Evolutionary conservation across 2,888 invertebrate species (phyloP).

Genomic region (Oscheius sp.): DNA sequence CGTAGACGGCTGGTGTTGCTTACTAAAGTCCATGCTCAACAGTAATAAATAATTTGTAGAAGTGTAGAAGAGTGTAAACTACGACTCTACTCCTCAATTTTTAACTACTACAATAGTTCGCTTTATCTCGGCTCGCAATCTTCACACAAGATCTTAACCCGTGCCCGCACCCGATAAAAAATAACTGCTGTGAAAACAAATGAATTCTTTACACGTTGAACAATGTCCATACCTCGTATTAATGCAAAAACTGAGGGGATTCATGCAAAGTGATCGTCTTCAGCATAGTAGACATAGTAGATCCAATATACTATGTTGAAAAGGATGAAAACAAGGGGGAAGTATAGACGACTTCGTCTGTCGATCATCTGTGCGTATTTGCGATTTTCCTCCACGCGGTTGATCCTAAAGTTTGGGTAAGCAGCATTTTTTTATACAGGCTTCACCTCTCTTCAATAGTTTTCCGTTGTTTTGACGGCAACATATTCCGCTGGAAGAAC

Average conservation of each 20-base stretch:
- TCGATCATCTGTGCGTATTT: conserved; percentile 64
- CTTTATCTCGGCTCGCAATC: no score
- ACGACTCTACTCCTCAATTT: no score
- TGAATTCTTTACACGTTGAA: no score
- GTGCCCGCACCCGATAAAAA: no score
- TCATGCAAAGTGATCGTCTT: conserved; percentile 38
- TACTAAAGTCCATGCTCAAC: no score
- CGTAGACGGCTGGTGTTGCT: no score
- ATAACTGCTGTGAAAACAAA: no score
- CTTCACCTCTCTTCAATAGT: conserved; percentile 57
- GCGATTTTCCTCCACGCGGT: conserved; percentile 60
- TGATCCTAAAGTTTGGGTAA: conserved; percentile 44
- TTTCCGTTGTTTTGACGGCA: conserved; percentile 57
- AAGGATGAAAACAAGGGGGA: conserved; percentile 65
- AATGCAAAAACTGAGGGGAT: no score
- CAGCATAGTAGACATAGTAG: conserved; percentile 61
- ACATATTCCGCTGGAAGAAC: conserved; percentile 48
- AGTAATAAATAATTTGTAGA: no score
- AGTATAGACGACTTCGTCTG: conserved; percentile 58
- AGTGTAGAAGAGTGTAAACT: no score
- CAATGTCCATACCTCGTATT: background rate
- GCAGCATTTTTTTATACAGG: background rate
- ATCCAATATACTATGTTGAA: conserved; percentile 69
- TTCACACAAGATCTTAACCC: no score
- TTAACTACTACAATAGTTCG: no score